Evolutionary conservation across 2,797 vertebrate genomes (phyloP), one percentile per base, ranked within the genome.

Genomic region (Lateolabrax maculatus): DNA sequence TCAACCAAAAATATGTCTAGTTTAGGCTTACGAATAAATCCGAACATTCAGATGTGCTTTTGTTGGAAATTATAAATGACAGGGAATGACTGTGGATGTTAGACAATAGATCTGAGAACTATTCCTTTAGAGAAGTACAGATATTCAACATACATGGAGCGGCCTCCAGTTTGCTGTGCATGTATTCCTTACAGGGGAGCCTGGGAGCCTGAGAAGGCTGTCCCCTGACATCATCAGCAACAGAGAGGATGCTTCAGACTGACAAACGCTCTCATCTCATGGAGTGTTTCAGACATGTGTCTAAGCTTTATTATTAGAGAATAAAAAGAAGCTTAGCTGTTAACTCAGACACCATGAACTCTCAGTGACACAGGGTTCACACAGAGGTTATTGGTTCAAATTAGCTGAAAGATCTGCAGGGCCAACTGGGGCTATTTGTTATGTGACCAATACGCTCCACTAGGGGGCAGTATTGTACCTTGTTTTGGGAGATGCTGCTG

Each of bases 381-480:
- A 1, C 55, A 65, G 68, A 89, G 92, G 92, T 90, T 88, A 90
- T 79, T 57, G 52, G 84, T 89, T 90, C 78, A 90, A 91, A 90
- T 85, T 80, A 88, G 88, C 80, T 79, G 57, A 87, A 75, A 84
- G 37, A 88, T 84, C 71, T 79, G 23, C 36, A 52, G 49, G 58
- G 39, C 34, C 4, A n/a, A 78, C 34, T 29, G 62, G 51, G 49
- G 19, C 27, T 69, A 11, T 77, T 70, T 71, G 21, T 46, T 39
- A 5, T 43, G 5, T 56, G 37, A 25, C 69, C 8, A 3, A 2
- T 6, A 2, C 4, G 2, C 0, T 57, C 86, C 94, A 86, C 84
- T 89, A 90, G 94, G 91, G 88, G 93, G 87, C 94, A 94, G 89
- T 93, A 25, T 71, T 62, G 68, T 10, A 89, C 90, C 80, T 92